Conservation (phyloP, 1,140 invertebrate genomes). For the Eufriesea mexicana region DNA sequence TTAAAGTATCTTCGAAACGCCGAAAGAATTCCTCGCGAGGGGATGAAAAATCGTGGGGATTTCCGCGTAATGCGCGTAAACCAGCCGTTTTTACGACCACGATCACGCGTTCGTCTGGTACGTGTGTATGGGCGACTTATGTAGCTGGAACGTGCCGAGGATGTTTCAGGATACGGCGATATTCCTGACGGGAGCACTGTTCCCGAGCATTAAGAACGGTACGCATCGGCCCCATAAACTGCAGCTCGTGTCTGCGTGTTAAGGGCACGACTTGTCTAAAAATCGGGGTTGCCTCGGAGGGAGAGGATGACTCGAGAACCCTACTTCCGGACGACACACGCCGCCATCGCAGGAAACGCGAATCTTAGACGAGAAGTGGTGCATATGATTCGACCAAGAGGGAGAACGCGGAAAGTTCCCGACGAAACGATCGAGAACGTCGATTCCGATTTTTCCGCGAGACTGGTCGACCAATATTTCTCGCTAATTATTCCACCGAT, state of each 20-base stretch:
- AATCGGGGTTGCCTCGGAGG: slow-evolving; percentile 22
- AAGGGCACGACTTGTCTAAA: slow-evolving; percentile 54
- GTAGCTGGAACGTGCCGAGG: slow-evolving; percentile 23
- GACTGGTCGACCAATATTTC: not conserved
- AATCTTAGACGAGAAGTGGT: slow-evolving; percentile 70
- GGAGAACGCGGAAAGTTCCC: slow-evolving; percentile 16
- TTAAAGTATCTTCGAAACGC: not conserved
- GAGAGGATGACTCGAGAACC: slow-evolving; percentile 43
- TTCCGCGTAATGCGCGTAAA: slow-evolving; percentile 45
- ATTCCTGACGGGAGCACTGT: slow-evolving; percentile 17
- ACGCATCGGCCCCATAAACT: slow-evolving; percentile 36
- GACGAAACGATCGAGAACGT: not conserved
- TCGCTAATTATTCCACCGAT: not conserved
- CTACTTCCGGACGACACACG: slow-evolving; percentile 64
- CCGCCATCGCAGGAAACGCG: slow-evolving; percentile 66
- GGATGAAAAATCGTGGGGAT: slow-evolving; percentile 45
- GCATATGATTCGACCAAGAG: slow-evolving; percentile 68
- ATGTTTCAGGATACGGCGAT: slow-evolving; percentile 26
- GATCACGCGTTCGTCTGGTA: slow-evolving; percentile 22
- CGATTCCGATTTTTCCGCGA: slow-evolving; percentile 11
- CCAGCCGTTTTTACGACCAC: slow-evolving; percentile 50
- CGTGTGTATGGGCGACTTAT: slow-evolving; percentile 26
- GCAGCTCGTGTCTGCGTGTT: slow-evolving; percentile 42
- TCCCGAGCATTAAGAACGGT: slow-evolving; percentile 25
- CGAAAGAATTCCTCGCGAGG: not conserved